Percentiles rank a stretch among this genome's conserved stretches.
phyloP scores from a whole-genome alignment of 2,113 vertebrate genomes.

The Hemibagrus wyckioides region DNA sequence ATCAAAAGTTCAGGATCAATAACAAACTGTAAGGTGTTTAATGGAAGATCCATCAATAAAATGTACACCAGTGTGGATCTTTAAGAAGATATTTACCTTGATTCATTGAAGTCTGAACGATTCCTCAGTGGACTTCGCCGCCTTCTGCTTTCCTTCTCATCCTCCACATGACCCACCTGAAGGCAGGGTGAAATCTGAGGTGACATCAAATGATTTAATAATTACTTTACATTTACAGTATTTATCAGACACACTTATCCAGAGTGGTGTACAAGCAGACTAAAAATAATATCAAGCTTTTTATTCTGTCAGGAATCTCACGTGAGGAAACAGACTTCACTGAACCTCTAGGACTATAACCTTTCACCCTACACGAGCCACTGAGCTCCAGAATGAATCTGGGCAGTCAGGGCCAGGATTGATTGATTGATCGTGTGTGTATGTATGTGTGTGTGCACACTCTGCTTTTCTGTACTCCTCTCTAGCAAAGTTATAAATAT shows the following conservation, averaged over 20 bases:
- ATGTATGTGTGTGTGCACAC: too few relatives aligned
- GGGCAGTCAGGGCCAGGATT: background rate
- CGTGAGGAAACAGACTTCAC: background rate
- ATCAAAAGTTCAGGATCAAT: background rate
- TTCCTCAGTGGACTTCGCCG: slow-evolving; percentile 92
- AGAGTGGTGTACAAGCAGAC: background rate
- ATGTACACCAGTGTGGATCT: background rate
- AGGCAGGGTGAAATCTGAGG: slow-evolving; percentile 29
- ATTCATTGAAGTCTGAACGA: slow-evolving; percentile 86
- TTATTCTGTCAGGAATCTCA: background rate
- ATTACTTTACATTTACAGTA: background rate
- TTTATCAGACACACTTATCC: background rate
- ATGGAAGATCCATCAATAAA: background rate
- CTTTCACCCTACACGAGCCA: too few relatives aligned
- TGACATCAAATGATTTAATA: background rate
- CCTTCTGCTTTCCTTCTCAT: slow-evolving; percentile 86
- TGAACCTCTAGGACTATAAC: background rate
- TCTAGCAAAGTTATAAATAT: background rate
- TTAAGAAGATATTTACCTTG: slow-evolving; percentile 74
- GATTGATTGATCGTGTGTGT: too few relatives aligned
- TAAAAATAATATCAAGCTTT: background rate
- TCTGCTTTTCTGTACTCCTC: background rate
- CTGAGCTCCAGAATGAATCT: background rate
- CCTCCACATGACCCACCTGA: slow-evolving; percentile 82
- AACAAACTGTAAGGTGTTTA: background rate